Conservation (phyloP, 2,888 invertebrate genomes). For the Pristionchus japonicus region DNA sequence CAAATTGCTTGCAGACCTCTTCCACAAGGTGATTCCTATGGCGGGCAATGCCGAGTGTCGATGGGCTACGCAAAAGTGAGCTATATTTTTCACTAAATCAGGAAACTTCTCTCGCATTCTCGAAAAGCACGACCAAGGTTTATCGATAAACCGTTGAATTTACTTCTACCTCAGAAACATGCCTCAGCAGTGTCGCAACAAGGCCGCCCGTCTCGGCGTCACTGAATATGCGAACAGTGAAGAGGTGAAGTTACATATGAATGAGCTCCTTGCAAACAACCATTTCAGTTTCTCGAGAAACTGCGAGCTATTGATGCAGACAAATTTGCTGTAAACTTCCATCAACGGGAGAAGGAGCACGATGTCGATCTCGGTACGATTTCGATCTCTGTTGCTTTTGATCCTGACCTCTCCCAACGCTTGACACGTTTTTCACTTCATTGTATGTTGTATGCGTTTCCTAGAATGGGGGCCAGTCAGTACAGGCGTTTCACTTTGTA, state of each 20-base stretch:
- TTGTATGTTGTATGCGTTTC: too few species aligned
- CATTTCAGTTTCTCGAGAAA: slow-evolving; percentile 9
- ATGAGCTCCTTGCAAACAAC: too few species aligned
- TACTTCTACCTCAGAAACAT: not conserved
- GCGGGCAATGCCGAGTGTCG: not conserved
- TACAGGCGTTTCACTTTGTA: not conserved
- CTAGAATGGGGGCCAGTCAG: too few species aligned
- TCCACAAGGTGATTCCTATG: slow-evolving; percentile 19
- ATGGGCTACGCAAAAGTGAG: slow-evolving; percentile 49
- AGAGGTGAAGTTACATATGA: too few species aligned
- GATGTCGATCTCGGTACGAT: slow-evolving; percentile 48
- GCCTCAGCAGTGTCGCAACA: not conserved
- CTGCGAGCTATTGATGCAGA: not conserved
- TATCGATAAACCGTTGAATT: slow-evolving; percentile 48
- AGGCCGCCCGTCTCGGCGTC: not conserved
- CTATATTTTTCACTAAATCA: not conserved
- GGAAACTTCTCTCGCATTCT: slow-evolving; percentile 52
- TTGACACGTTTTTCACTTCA: too few species aligned
- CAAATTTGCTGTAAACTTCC: not conserved
- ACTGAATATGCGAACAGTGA: not conserved
- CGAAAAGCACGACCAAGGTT: too few species aligned
- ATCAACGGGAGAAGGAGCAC: not conserved
- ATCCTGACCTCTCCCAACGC: too few species aligned
- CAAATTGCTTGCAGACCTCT: not conserved
- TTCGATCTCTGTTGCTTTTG: too few species aligned